Base-by-base conservation (phyloP, 2,888 invertebrate species). In the Eupithecia pulchellata region DNA sequence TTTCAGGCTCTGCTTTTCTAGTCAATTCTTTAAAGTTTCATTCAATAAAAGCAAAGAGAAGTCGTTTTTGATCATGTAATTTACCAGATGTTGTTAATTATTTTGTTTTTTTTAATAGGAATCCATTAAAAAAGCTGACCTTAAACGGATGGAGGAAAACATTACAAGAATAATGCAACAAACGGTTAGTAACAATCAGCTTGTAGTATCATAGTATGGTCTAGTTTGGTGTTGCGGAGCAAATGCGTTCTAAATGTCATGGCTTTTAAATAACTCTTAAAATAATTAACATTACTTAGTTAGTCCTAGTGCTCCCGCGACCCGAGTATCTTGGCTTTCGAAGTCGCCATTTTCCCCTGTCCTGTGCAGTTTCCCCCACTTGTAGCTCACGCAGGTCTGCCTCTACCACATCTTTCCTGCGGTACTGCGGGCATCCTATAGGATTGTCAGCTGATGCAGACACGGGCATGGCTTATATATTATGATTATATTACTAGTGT, bases 131-230 rank as follows among this genome's bases (percentile, higher is more conserved):
- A 91, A 87, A 79, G 84, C 86, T 79, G 89, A 91, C 73, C 81
- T 91, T 17, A 87, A 84, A 74, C 42, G 77, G 17, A 90, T 90
- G 85, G 89, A 91, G 79, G 80, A 90, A n/a, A 90, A 90, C 61
- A 84, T 91, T 32, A 80, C 79, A 17, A 89, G 86, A 79, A 80
- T 89, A 14, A 79, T 91, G 34, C 81, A 85, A 75, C 82, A 80
- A 29, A 76, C 88, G 81, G 92, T 93, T 74, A 86, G 89, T 47
- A 42, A 42, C n/a, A n/a, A n/a, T n/a, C n/a, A n/a, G 20, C 42
- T 20, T 47, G 5, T 42, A 2, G n/a, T 47, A 47, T 47, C n/a
- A n/a, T n/a, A n/a, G n/a, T n/a, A n/a, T n/a, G n/a, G 52, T 11
- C 4, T n/a, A 13, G 52, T 8, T 52, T 52, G 13, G 25, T 11